Percentiles rank a stretch among this genome's conserved stretches.
These are phyloP conservation scores for Chiridota heheva DNA, from an alignment of 35 echinoderm and acorn worm genomes.

Conservation along the genomic window DNA sequence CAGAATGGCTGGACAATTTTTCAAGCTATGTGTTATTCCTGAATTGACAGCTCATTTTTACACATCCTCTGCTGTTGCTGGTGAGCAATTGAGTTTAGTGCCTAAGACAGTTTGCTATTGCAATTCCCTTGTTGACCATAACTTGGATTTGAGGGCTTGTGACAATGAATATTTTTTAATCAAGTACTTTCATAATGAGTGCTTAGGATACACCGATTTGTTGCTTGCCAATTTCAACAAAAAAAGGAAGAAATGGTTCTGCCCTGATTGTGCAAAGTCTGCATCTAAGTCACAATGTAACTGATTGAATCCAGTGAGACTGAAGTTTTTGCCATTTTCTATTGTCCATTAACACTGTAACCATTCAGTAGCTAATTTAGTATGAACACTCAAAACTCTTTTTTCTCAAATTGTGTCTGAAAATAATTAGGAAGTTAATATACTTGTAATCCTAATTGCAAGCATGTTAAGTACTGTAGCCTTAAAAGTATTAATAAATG, in stretches of 20 bases:
- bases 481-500: no score
- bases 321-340: conserved; percentile 10
- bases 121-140: neutral
- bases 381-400: no score
- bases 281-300: neutral
- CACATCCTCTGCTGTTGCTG: neutral
- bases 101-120: conserved; percentile 1
- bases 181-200: neutral
- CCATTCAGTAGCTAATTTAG: no score
- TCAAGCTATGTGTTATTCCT: conserved; percentile 17
- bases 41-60: conserved; percentile 15
- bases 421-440: no score
- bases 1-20: conserved; percentile 6
- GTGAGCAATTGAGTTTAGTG: neutral
- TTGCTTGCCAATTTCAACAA: conserved; percentile 4
- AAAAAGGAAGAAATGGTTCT: conserved; percentile 38
- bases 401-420: no score
- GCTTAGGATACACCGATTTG: neutral
- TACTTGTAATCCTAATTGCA: no score
- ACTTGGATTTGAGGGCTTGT: neutral
- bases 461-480: no score
- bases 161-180: conserved; percentile 9
- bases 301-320: no score
- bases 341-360: neutral
- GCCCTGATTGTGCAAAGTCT: conserved; percentile 12